These are phyloP conservation scores for Magallana gigas DNA, from an alignment of 1,140 invertebrate genomes.

Conservation along the genomic window DNA sequence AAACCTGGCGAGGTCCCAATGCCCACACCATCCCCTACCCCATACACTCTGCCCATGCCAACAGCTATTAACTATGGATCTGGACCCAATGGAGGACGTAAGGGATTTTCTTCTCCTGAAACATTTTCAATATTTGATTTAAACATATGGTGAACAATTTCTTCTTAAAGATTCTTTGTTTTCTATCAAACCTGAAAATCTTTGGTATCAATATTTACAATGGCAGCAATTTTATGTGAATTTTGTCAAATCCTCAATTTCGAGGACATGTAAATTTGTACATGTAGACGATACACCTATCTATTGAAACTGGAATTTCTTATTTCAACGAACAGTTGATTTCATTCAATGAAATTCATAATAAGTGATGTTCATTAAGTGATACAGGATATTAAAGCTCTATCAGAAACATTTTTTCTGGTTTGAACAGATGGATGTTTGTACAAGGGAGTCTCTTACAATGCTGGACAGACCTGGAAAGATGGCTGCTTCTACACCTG, in stretches of 20 bases:
- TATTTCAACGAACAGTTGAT: no score
- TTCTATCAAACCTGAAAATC: background rate
- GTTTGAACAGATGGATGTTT: conserved; percentile 52
- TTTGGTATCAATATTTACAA: background rate
- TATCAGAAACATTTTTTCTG: no score
- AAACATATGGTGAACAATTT: background rate
- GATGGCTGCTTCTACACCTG: conserved; percentile 71
- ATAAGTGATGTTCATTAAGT: no score
- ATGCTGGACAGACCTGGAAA: conserved; percentile 62
- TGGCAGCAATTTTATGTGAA: no score
- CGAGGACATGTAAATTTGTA: no score
- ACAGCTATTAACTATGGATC: conserved; percentile 41
- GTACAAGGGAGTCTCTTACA: conserved; percentile 64
- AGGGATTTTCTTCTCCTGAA: background rate
- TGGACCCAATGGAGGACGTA: conserved; percentile 31
- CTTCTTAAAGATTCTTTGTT: background rate
- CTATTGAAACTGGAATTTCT: no score
- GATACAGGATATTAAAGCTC: no score
- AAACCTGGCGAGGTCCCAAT: conserved; percentile 16
- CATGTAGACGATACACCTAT: no score
- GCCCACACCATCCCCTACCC: conserved; percentile 40
- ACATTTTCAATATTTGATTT: background rate
- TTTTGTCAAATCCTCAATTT: no score
- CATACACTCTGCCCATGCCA: conserved; percentile 44
- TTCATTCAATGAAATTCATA: no score